A percentile compares a stretch with the other conserved stretches of the same genome.
Conservation (phyloP, 1,140 invertebrate genomes). For the Cotesia typhae region DNA sequence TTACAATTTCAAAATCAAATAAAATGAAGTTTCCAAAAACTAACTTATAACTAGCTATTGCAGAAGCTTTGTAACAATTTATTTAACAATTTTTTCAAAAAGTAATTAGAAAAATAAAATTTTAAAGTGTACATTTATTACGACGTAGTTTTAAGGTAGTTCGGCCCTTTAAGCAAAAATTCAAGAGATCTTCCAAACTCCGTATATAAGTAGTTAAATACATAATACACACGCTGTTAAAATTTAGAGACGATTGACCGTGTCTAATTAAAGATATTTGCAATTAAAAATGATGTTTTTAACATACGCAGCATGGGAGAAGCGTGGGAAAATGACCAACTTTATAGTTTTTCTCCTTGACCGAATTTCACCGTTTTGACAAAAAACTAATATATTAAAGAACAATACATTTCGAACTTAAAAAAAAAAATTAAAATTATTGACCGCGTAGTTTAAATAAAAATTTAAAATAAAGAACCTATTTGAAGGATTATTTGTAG, state of each 20-base stretch:
- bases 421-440: background rate
- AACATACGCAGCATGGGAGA: conserved; percentile 17
- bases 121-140: too few species aligned
- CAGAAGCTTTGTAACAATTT: too few species aligned
- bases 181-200: too few species aligned
- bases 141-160: too few species aligned
- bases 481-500: background rate
- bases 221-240: background rate
- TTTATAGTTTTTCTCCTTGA: background rate
- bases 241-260: conserved; percentile 1
- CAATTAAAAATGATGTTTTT: conserved; percentile 20
- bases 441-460: background rate
- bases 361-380: conserved; percentile 6
- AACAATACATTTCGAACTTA: background rate
- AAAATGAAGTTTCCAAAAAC: too few species aligned
- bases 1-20: too few species aligned
- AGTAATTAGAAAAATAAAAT: too few species aligned
- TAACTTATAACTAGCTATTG: too few species aligned
- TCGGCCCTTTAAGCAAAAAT: background rate
- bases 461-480: background rate
- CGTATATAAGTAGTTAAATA: background rate
- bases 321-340: conserved; percentile 22
- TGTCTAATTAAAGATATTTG: conserved; percentile 2
- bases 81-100: too few species aligned
- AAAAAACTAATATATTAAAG: background rate